phyloP scores from a whole-genome alignment of 2,797 vertebrate species.

The Sciaenops ocellatus region DNA sequence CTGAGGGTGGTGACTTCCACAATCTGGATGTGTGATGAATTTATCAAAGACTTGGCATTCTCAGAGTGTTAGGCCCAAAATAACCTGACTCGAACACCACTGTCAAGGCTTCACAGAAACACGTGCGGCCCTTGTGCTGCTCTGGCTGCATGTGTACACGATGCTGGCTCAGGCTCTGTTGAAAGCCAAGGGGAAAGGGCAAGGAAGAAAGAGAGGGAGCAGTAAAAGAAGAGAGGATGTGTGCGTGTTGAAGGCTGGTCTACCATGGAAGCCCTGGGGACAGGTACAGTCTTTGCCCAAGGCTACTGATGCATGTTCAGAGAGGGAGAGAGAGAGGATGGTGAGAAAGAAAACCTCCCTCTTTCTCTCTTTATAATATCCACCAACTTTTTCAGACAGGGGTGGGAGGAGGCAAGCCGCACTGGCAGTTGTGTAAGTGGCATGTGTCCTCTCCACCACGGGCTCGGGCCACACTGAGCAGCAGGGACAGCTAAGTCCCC shows the following conservation, averaged over 20 bases:
- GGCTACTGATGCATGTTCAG: conserved; percentile 55
- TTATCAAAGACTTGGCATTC: conserved; percentile 29
- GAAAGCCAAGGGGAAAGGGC: conserved; percentile 44
- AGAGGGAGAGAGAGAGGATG: conserved; percentile 22
- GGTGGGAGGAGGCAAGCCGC: conserved; percentile 33
- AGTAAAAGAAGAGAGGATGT: conserved; percentile 1
- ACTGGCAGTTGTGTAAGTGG: conserved; percentile 53
- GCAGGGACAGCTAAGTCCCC: conserved; percentile 58
- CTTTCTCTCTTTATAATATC: conserved; percentile 23
- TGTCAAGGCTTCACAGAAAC: conserved; percentile 35
- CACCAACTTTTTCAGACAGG: conserved; percentile 27
- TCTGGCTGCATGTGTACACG: conserved; percentile 23
- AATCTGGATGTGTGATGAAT: conserved; percentile 36
- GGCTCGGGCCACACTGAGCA: conserved; percentile 44
- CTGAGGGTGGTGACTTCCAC: background rate
- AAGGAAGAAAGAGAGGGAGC: conserved; percentile 31
- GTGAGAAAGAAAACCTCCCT: conserved; percentile 22
- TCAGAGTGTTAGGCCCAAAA: conserved; percentile 33
- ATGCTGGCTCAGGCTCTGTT: conserved; percentile 35
- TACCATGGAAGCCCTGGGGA: conserved; percentile 51
- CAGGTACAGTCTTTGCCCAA: conserved; percentile 48
- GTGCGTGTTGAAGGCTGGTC: conserved; percentile 26
- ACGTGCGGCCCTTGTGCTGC: conserved; percentile 19
- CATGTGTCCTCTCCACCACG: conserved; percentile 42
- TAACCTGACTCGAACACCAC: background rate